phyloP scores from a whole-genome alignment of 2,888 invertebrate genomes.

The Scaptomyza flava region DNA sequence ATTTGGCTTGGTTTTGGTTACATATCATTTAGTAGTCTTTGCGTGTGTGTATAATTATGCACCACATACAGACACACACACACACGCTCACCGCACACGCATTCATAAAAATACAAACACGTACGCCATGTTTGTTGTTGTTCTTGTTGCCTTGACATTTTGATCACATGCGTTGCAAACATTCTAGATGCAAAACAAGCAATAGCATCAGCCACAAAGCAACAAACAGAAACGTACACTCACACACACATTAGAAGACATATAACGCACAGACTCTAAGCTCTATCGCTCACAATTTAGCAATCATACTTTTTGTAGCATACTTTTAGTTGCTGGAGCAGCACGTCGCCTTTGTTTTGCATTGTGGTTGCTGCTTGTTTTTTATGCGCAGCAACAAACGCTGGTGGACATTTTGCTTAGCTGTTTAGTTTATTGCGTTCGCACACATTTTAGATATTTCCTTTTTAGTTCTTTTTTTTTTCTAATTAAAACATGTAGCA shows the following conservation, averaged over 20 bases:
- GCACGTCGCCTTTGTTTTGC: constrained; percentile 35
- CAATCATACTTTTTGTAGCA: constrained; percentile 61
- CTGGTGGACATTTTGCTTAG: constrained; percentile 30
- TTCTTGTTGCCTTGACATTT: constrained; percentile 60
- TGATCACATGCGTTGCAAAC: constrained; percentile 51
- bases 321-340: constrained; percentile 63
- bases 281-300: constrained; percentile 37
- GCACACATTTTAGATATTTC: constrained; percentile 10
- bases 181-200: constrained; percentile 15
- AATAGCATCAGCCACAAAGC: constrained; percentile 22
- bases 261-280: constrained; percentile 9
- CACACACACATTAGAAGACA: constrained; percentile 2
- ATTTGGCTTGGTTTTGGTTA: constrained; percentile 37
- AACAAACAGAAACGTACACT: constrained; percentile 13
- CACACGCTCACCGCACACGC: constrained; percentile 11
- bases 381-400: constrained; percentile 35
- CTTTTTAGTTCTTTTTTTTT: constrained; percentile 2
- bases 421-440: constrained; percentile 33
- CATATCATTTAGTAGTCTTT: constrained; percentile 37
- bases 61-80: constrained; percentile 28
- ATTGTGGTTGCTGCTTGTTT: constrained; percentile 7
- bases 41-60: constrained; percentile 35
- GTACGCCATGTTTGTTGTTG: constrained; percentile 48
- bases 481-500: constrained; percentile 64
- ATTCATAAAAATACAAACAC: constrained; percentile 4